Conservation (phyloP, 2,888 invertebrate species). For the Torymus texanus region DNA sequence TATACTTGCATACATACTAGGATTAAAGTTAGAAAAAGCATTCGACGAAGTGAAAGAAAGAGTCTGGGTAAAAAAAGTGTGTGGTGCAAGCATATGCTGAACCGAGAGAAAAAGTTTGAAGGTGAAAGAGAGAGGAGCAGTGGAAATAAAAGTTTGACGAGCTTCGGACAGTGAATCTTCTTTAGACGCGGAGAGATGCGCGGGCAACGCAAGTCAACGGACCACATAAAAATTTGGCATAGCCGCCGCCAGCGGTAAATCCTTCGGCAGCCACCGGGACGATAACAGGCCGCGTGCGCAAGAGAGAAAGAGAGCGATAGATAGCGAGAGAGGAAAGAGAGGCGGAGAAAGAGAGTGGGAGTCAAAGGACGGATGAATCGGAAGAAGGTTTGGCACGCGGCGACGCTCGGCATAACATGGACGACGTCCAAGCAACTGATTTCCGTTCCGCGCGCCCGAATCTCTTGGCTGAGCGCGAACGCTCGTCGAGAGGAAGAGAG, state of each 20-base stretch:
- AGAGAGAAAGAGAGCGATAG: constrained; percentile 40
- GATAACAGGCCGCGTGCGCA: constrained; percentile 56
- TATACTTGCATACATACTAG: background rate
- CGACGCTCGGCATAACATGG: constrained; percentile 61
- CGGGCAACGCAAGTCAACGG: constrained; percentile 61
- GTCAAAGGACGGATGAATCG: constrained; percentile 58
- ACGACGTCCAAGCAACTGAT: constrained; percentile 69
- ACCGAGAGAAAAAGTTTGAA: background rate
- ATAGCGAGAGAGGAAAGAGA: constrained; percentile 55
- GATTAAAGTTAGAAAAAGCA: constrained; percentile 36
- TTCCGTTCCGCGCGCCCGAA: constrained; percentile 57
- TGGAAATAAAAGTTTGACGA: constrained; percentile 40
- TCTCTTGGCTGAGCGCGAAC: constrained; percentile 54
- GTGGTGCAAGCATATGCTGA: background rate
- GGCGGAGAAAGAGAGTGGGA: constrained; percentile 38
- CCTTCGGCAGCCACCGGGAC: constrained; percentile 49
- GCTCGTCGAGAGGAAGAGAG: too few species aligned
- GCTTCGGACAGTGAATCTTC: constrained; percentile 48
- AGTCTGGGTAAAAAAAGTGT: background rate
- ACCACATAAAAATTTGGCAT: constrained; percentile 67
- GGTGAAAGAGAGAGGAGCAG: constrained; percentile 15
- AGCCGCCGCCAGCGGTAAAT: constrained; percentile 61
- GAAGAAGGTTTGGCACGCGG: constrained; percentile 63
- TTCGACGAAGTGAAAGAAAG: constrained; percentile 6
- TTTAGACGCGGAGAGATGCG: constrained; percentile 39